A percentile compares a stretch with the other conserved stretches of the same genome.
Evolutionary conservation across 2,797 vertebrate species (phyloP).

Genomic region (Rhinella marina): DNA sequence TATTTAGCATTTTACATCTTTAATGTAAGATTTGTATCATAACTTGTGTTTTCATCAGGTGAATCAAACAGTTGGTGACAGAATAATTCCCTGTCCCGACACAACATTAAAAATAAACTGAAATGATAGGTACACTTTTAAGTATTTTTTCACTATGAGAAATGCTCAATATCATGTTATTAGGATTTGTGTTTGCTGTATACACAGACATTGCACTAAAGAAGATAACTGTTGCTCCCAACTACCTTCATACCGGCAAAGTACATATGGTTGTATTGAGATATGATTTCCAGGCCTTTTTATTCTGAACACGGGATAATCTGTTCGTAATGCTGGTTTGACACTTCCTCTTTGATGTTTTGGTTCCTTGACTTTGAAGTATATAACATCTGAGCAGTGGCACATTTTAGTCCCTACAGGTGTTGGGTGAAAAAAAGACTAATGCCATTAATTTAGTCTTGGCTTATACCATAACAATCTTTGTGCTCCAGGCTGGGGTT

Average conservation of each 20-base stretch:
- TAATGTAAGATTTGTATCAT: too few relatives aligned
- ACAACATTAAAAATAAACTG: not conserved
- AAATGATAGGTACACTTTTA: not conserved
- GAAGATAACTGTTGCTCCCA: not conserved
- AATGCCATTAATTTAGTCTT: slow-evolving; percentile 47
- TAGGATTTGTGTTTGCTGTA: not conserved
- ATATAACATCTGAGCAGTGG: slow-evolving; percentile 35
- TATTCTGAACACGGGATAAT: slow-evolving; percentile 15
- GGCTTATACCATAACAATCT: slow-evolving; percentile 41
- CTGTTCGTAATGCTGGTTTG: slow-evolving; percentile 33
- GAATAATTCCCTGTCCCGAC: too few relatives aligned
- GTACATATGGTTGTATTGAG: slow-evolving; percentile 5
- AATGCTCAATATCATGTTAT: not conserved
- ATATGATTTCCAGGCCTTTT: slow-evolving; percentile 10
- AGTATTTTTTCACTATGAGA: not conserved
- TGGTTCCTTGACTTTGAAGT: slow-evolving; percentile 50
- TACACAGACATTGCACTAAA: not conserved
- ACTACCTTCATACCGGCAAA: not conserved
- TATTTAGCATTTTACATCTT: too few relatives aligned
- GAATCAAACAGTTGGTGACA: too few relatives aligned
- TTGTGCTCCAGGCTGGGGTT: slow-evolving; percentile 35
- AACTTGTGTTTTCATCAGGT: too few relatives aligned
- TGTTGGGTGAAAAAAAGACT: not conserved
- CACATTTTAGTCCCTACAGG: slow-evolving; percentile 46
- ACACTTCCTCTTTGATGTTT: slow-evolving; percentile 47